phyloP scores from a whole-genome alignment of 2,113 vertebrate genomes.

The Muntiacus reevesi region DNA sequence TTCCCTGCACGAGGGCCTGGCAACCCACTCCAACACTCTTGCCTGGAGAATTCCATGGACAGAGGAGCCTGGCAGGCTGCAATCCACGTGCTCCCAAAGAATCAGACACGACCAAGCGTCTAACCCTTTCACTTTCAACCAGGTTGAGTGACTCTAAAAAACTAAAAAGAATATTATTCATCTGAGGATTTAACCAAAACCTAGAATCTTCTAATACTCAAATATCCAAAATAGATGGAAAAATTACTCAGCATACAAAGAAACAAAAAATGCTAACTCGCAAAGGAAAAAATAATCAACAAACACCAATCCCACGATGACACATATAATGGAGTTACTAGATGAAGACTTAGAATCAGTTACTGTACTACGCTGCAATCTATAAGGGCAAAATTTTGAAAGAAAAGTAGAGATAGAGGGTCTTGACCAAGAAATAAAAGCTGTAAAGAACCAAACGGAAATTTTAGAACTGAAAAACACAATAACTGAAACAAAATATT shows the following conservation, averaged over 20 bases:
- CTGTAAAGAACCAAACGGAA: neutral
- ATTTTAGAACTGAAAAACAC: constrained; percentile 23
- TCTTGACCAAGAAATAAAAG: neutral
- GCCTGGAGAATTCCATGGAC: neutral
- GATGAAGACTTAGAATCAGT: neutral
- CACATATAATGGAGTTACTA: neutral
- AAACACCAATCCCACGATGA: neutral
- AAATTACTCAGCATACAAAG: neutral
- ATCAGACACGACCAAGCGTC: neutral
- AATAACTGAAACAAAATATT: neutral
- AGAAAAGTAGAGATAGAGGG: neutral
- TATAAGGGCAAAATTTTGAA: neutral
- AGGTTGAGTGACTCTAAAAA: neutral
- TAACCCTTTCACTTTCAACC: neutral
- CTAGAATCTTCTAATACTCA: neutral
- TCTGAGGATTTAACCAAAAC: neutral
- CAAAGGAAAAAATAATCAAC: neutral
- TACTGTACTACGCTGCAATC: neutral
- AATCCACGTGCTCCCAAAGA: neutral
- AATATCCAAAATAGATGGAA: neutral
- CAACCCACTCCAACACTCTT: neutral
- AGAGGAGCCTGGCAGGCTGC: neutral
- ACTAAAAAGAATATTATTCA: neutral
- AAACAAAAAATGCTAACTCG: neutral
- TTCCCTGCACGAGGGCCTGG: neutral